Conservation (phyloP, 2,113 vertebrate genomes). For the Pao palembangensis region DNA sequence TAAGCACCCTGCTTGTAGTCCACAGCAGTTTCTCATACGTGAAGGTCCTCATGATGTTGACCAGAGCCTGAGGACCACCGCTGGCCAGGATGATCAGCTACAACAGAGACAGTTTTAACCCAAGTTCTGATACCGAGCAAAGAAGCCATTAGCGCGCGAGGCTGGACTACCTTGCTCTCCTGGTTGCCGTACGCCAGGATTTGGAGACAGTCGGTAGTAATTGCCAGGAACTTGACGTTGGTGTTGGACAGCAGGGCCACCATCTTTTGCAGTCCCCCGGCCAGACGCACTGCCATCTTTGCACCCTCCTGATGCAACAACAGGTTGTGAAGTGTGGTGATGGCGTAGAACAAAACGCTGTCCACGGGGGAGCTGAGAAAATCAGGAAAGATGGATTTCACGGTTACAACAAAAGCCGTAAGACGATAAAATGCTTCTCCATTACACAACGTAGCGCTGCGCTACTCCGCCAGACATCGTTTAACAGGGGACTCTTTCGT, state of each 20-base stretch:
- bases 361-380: constrained; percentile 89
- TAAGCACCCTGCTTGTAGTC: constrained; percentile 98
- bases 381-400: background rate
- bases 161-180: constrained; percentile 89
- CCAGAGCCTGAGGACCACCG: constrained; percentile 94
- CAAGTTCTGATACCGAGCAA: background rate
- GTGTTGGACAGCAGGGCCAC: constrained; percentile 96
- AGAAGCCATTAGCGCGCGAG: background rate
- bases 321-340: constrained; percentile 97
- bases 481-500: too few species aligned
- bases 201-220: constrained; percentile 98
- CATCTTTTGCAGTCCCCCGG: constrained; percentile 98
- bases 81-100: constrained; percentile 98
- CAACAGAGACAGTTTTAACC: constrained; percentile 12
- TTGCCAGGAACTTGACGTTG: constrained; percentile 97
- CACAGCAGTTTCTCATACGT: constrained; percentile 97
- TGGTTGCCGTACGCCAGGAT: constrained; percentile 98
- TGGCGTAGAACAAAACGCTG: constrained; percentile 96
- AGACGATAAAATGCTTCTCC: too few species aligned
- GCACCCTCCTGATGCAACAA: constrained; percentile 97
- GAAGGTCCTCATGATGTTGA: constrained; percentile 99
- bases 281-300: constrained; percentile 97
- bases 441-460: too few species aligned
- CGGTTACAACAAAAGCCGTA: background rate
- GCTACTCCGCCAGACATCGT: too few species aligned